Conservation (phyloP, 2,113 vertebrate genomes). For the Ameiurus melas region DNA sequence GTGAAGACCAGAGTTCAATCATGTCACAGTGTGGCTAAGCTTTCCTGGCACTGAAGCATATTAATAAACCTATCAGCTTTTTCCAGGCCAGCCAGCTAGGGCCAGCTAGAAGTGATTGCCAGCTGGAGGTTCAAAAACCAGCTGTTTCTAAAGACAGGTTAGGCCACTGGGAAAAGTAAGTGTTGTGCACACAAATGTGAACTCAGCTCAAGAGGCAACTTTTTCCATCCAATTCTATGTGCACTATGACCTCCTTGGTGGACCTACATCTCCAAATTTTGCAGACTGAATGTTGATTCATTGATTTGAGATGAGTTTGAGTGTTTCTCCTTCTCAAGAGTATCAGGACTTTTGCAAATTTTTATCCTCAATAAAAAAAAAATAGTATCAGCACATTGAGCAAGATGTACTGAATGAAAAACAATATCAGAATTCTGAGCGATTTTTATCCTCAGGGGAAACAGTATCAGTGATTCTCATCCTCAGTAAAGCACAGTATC, state of each 20-base stretch:
- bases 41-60: background rate
- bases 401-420: background rate
- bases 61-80: background rate
- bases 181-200: background rate
- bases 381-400: background rate
- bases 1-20: conserved; percentile 8
- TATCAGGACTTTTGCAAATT: background rate
- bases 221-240: background rate
- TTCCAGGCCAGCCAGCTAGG: background rate
- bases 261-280: background rate
- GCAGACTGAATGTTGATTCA: background rate
- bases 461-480: background rate
- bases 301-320: background rate
- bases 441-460: background rate
- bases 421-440: background rate
- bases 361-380: background rate
- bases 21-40: background rate
- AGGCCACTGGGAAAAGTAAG: background rate
- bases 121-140: background rate
- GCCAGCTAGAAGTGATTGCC: background rate
- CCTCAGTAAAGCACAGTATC: background rate
- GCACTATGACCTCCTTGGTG: background rate
- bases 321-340: background rate
- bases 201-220: background rate
- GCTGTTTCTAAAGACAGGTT: conserved; percentile 7